Base-by-base conservation (phyloP, 2,888 invertebrate species). In the Lamellibrachia satsuma region DNA sequence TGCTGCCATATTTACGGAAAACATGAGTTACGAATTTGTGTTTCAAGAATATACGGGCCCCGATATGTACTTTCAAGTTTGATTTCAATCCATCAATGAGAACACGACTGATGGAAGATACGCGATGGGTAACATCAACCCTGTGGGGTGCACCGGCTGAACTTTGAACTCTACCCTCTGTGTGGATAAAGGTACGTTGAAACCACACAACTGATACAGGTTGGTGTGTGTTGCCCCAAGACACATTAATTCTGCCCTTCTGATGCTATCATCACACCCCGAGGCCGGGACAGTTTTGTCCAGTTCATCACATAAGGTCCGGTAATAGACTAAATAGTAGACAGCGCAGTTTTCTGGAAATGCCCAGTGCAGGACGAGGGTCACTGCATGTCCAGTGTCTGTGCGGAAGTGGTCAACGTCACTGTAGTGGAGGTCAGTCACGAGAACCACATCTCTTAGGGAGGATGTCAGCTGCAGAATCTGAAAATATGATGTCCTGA, bases 151-250 rank as follows among this genome's bases (percentile, higher is more conserved):
- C 75, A 75, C 75, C 6, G 75, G 75, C 75, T 75, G 75, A 75
- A 75, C 75, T 75, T 75, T 75, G 75, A 75, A 75, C 75, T 75
- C 75, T 75, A 75, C 15, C 75, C 75, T 75, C 75, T 15, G 75
- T 75, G 75, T 75, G 22, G n/a, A 75, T 6, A n/a, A 15, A 22
- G 75, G 75, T n/a, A 75, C 75, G 6, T 75, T 75, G 3, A 75
- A 75, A 6, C 22, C 6, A 75, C 75, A 75, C 75, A 75, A 15
- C 75, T 75, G 15, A n/a, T 75, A 75, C 75, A 75, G 75, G n/a
- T 75, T 75, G n/a, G 75, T 22, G 4, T 75, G 75, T 75, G 75
- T 75, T 75, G 75, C 75, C 6, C 75, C 75, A 22, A 75, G 22
- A 22, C n/a, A 75, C 75, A 75, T n/a, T 22, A 75, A 75, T n/a